phyloP scores from a whole-genome alignment of 1,140 invertebrate species.

The Drosophila chauvacae region DNA sequence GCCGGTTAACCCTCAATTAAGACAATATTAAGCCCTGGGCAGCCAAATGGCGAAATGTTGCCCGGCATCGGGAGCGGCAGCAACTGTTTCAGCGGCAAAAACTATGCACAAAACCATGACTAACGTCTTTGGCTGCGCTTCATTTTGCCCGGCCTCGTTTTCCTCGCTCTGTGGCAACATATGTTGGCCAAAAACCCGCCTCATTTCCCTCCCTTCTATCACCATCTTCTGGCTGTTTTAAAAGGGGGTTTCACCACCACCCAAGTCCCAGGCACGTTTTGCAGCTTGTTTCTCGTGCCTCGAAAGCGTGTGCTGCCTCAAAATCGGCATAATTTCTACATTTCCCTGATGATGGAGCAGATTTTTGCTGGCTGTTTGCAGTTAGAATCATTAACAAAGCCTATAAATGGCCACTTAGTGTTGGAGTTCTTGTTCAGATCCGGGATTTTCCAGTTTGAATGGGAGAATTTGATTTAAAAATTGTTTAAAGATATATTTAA shows the following conservation, averaged over 20 bases:
- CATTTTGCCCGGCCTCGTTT: conserved; percentile 58
- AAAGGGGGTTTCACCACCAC: conserved; percentile 28
- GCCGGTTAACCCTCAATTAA: conserved; percentile 85
- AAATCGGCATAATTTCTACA: conserved; percentile 77
- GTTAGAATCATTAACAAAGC: conserved; percentile 61
- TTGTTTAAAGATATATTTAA: neutral
- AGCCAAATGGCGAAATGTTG: conserved; percentile 48
- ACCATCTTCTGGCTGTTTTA: conserved; percentile 13
- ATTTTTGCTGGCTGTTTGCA: conserved; percentile 53
- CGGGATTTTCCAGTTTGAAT: neutral
- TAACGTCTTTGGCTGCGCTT: conserved; percentile 82
- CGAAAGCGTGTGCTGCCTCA: conserved; percentile 39
- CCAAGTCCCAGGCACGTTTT: conserved; percentile 61
- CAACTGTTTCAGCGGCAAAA: conserved; percentile 58
- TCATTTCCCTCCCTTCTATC: neutral
- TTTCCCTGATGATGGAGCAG: conserved; percentile 71
- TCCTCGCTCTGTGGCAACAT: conserved; percentile 64
- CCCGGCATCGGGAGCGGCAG: conserved; percentile 22
- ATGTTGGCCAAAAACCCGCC: conserved; percentile 62
- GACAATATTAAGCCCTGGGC: conserved; percentile 83
- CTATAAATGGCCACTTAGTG: conserved; percentile 51
- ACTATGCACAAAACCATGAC: conserved; percentile 82
- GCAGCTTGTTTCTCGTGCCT: conserved; percentile 18
- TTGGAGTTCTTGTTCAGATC: conserved; percentile 1
- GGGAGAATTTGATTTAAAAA: neutral